phyloP scores from a whole-genome alignment of 2,888 invertebrate genomes.

The Coremacera marginata region DNA sequence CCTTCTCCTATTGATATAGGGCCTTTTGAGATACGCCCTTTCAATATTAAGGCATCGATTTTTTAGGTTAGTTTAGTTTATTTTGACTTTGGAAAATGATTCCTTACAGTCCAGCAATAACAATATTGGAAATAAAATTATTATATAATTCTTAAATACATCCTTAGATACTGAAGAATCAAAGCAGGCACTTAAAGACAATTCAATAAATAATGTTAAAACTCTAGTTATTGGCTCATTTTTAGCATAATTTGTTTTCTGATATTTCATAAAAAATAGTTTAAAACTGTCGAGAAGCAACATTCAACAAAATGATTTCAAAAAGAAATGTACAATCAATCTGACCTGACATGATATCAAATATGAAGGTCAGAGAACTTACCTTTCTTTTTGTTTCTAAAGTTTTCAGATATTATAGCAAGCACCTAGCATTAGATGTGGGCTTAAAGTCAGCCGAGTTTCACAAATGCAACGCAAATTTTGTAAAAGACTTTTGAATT shows the following conservation, averaged over 20 bases:
- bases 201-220: neutral
- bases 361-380: neutral
- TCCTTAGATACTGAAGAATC: neutral
- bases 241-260: neutral
- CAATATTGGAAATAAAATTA: neutral
- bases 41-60: too few relatives aligned
- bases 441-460: neutral
- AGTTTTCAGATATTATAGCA: neutral
- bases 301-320: neutral
- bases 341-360: neutral
- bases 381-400: neutral
- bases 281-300: neutral
- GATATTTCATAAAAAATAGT: neutral
- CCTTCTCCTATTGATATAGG: too few relatives aligned
- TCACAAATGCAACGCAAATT: too few relatives aligned
- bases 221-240: too few relatives aligned
- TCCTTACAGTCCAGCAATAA: neutral
- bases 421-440: neutral
- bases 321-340: neutral
- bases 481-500: too few relatives aligned
- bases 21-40: too few relatives aligned
- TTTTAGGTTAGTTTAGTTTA: neutral
- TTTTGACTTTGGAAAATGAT: neutral
- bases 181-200: neutral
- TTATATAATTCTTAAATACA: neutral